A percentile compares a stretch with the other conserved stretches of the same genome.
Evolutionary conservation across 2,797 vertebrate species (phyloP).

Genomic region (Pogonophryne albipinna): DNA sequence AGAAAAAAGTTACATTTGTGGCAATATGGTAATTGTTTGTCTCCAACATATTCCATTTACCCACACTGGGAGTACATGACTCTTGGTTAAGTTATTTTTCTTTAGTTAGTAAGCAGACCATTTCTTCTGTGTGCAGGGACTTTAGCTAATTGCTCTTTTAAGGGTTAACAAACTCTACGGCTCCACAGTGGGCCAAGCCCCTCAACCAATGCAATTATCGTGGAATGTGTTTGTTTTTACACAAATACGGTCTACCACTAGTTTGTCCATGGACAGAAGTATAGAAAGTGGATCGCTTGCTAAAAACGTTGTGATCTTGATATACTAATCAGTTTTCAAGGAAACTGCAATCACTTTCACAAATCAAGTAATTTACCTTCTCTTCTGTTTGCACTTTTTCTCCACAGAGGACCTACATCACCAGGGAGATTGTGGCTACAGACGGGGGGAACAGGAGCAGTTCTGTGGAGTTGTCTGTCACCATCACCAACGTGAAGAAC

Average conservation of each 20-base stretch:
- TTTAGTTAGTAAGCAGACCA: conserved; percentile 13
- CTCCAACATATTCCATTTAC: background rate
- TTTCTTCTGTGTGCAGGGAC: conserved; percentile 29
- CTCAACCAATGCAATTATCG: conserved; percentile 28
- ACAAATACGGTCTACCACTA: background rate
- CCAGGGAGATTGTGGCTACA: conserved; percentile 87
- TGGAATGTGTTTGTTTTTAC: conserved; percentile 32
- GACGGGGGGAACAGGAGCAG: conserved; percentile 90
- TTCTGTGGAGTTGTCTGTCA: conserved; percentile 87
- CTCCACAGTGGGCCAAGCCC: background rate
- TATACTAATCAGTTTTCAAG: conserved; percentile 8
- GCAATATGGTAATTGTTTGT: conserved; percentile 4
- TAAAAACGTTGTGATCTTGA: conserved; percentile 18
- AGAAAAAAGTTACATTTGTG: background rate
- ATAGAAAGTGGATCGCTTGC: background rate
- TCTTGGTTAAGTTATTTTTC: conserved; percentile 1
- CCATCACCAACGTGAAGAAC: conserved; percentile 89
- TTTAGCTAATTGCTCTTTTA: conserved; percentile 39
- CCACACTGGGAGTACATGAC: background rate
- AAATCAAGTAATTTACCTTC: background rate
- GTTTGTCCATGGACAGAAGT: background rate
- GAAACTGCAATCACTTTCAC: conserved; percentile 6
- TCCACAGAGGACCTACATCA: conserved; percentile 87
- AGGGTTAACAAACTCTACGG: conserved; percentile 24
- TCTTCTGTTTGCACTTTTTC: background rate